phyloP scores from a whole-genome alignment of 64 coral and sea anemone species.

The Dendrophyllia cribrosa region DNA sequence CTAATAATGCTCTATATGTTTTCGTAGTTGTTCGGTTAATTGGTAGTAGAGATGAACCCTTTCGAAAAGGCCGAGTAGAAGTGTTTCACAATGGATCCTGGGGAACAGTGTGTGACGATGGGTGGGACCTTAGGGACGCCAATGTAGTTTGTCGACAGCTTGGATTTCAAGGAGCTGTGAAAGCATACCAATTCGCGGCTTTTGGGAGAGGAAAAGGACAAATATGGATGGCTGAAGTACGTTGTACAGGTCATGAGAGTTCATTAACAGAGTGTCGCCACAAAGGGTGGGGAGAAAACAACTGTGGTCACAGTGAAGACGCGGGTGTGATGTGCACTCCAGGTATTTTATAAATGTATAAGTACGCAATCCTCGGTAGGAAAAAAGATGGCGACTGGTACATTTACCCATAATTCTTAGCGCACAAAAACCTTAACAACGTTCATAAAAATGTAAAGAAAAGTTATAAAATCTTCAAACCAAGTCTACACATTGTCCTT shows the following conservation, averaged over 20 bases:
- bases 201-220: not conserved
- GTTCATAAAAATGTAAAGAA: no score
- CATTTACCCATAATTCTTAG: no score
- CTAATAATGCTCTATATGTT: not conserved
- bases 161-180: not conserved
- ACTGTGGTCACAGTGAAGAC: not conserved
- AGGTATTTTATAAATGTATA: not conserved
- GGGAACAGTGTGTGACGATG: not conserved
- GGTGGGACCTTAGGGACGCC: not conserved
- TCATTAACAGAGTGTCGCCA: not conserved
- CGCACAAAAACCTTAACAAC: no score
- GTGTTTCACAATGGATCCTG: not conserved
- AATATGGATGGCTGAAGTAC: not conserved
- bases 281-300: not conserved
- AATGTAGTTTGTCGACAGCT: not conserved
- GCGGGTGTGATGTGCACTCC: not conserved
- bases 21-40: not conserved
- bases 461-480: no score
- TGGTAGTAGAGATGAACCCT: not conserved
- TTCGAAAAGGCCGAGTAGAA: not conserved
- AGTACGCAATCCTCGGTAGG: no score
- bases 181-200: not conserved
- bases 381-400: no score
- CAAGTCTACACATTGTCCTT: no score
- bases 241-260: not conserved